Evolutionary conservation across 2,888 invertebrate species (phyloP), one percentile per base, ranked within the genome.

Genomic region (Pseudoips prasinana): DNA sequence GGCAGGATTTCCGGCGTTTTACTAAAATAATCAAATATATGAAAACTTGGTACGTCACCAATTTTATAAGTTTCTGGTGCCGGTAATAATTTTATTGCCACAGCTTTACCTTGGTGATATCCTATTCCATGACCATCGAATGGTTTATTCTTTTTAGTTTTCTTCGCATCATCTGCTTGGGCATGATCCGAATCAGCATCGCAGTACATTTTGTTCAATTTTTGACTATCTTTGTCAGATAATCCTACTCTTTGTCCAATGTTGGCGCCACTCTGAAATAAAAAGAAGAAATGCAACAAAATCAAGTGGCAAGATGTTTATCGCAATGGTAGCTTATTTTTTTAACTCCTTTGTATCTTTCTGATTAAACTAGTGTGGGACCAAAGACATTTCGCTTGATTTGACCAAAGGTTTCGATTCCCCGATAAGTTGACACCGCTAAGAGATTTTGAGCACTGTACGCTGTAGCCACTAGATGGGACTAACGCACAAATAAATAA

Each of bases 131-230:
- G 83, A 10, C 87, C 87, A 33, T 80, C 67, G 48, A 87, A 87
- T 8, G 88, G 87, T 61, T 81, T 77, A 39, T 84, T 84, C 58
- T 73, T 76, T 4, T 37, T 36, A n/a, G 59, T 39, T 38, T 68
- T 66, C 22, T 50, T 37, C 5, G 43, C 30, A 17, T 65, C 72
- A 8, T 72, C 71, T 11, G 63, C 70, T 30, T 71, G 56, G 19
- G 47, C 50, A 22, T n/a, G 30, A n/a, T 73, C 71, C 5, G 71
- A 73, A 42, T 80, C 77, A 3, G 74, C 69, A 28, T 86, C 83
- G 39, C 88, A 88, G 54, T 92, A 92, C 92, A 92, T 92, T 58
- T 78, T 82, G 44, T 90, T 89, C 7, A 92, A 64, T 64, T 92
- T 92, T 43, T 77, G 62, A 3, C 82, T 68, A 42, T 92, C 92